Evolutionary conservation across 1,140 invertebrate genomes (phyloP).

Genomic region (Paramacrobiotus metropolitanus): DNA sequence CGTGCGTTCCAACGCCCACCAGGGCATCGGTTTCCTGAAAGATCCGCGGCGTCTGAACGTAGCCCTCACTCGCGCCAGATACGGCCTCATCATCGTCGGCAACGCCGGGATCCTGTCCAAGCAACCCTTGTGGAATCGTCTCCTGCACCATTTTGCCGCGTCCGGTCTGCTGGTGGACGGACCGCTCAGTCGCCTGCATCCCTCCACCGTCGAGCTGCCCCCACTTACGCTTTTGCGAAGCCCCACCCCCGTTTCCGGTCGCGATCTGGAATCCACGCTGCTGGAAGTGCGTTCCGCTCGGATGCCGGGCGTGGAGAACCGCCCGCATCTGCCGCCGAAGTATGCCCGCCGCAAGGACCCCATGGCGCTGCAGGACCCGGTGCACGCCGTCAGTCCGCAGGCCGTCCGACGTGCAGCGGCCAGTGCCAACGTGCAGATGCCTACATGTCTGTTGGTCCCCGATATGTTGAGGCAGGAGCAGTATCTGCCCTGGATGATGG

Average conservation of each 20-base stretch:
- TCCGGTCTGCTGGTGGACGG: slow-evolving; percentile 93
- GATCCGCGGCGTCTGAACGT: slow-evolving; percentile 94
- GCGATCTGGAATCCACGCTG: background rate
- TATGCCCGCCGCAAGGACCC: background rate
- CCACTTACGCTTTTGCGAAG: slow-evolving; percentile 45
- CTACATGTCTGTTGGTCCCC: background rate
- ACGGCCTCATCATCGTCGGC: slow-evolving; percentile 92
- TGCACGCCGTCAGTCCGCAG: background rate
- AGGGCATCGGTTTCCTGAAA: slow-evolving; percentile 77
- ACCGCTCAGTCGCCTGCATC: slow-evolving; percentile 84
- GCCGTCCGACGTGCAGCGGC: background rate
- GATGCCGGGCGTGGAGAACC: background rate
- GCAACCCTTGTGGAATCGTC: slow-evolving; percentile 93
- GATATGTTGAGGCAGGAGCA: slow-evolving; percentile 1
- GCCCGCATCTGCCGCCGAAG: background rate
- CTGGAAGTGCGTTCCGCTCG: background rate
- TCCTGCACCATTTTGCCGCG: slow-evolving; percentile 92
- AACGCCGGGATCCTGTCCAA: slow-evolving; percentile 96
- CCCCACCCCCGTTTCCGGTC: background rate
- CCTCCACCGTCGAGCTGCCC: slow-evolving; percentile 84
- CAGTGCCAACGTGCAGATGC: background rate
- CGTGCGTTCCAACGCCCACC: slow-evolving; percentile 73
- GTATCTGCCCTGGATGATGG: slow-evolving; percentile 3
- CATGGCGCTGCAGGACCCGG: background rate
- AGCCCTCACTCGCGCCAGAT: slow-evolving; percentile 85